Evolutionary conservation across 2,113 vertebrate species (phyloP), one percentile per base, ranked within the genome.

Genomic region (Mystacornis crossleyi): DNA sequence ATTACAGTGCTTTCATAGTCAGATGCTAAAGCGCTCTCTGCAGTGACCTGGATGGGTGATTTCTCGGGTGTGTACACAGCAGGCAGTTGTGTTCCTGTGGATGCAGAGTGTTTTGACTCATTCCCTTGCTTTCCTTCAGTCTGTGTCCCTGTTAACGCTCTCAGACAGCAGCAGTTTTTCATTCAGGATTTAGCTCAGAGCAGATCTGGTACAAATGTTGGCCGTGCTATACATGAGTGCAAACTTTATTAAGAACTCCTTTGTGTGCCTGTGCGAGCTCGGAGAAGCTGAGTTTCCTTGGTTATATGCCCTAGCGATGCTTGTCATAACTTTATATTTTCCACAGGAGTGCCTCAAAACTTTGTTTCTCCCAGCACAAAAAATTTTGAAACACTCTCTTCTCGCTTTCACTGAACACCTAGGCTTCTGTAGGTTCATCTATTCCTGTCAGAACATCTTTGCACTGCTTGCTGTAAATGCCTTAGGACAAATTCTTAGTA

Each of bases 181-280:
- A 25, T 51, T 69, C 31, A 60, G 51, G 33, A 66, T 70, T 81
- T 90, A 79, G 34, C 47, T 81, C 34, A 75, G 57, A 50, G 54
- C 9, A 54, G 18, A 9, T 26, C 40, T 55, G 25, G 13, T 75
- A 66, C 57, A 45, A 51, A 23, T 50, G 43, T 28, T 73, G 43
- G 36, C 34, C 15, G 3, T 73, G 43, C 66, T 79, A 4, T 25
- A 42, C 10, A 3, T 50, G 54, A 58, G 25, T 25, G 48, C 29
- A 66, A 0, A 75, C 34, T 45, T 66, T 11, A 42, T n/a, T 64
- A 47, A 28, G 38, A 64, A 3, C 25, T 48, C n/a, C 17, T 28
- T 38, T 66, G 26, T 3, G 18, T 73, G 50, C 12, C 29, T 45
- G 2, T 72, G 40, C 0, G 1, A 74, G 60, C 36, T 38, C 0